Percentiles rank a stretch among this genome's conserved stretches.
phyloP scores from a whole-genome alignment of 2,113 vertebrate species.

The Hystrix brachyura region DNA sequence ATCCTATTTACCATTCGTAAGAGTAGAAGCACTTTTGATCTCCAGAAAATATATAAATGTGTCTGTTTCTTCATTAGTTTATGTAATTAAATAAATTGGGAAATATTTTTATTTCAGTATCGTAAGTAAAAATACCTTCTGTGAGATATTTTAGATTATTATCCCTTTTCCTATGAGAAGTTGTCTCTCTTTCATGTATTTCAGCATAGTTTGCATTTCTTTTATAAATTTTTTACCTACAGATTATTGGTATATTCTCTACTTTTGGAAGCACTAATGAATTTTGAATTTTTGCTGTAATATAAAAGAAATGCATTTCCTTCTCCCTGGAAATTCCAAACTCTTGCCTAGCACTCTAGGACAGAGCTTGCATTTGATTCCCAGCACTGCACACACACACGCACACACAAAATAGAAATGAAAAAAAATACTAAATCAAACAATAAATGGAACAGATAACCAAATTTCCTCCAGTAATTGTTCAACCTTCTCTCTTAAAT shows the following conservation, averaged over 20 bases:
- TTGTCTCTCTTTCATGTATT: background rate
- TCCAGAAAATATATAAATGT: background rate
- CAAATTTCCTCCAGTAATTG: background rate
- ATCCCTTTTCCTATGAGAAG: background rate
- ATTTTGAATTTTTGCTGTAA: background rate
- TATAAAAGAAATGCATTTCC: background rate
- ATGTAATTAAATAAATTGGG: background rate
- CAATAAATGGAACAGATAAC: background rate
- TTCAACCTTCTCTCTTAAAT: background rate
- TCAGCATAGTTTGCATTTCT: background rate
- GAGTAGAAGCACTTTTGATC: background rate
- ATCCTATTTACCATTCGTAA: background rate
- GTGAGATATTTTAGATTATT: background rate
- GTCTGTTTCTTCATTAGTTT: background rate
- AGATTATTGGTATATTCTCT: background rate
- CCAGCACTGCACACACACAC: background rate
- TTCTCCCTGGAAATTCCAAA: background rate
- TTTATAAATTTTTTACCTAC: background rate
- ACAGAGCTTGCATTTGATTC: background rate
- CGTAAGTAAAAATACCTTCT: background rate
- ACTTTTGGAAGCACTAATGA: background rate
- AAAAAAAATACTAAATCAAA: background rate
- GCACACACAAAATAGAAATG: background rate
- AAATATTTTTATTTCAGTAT: background rate
- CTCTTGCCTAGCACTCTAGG: background rate